Conservation (phyloP, 2,113 vertebrate genomes). For the Microtus pennsylvanicus region DNA sequence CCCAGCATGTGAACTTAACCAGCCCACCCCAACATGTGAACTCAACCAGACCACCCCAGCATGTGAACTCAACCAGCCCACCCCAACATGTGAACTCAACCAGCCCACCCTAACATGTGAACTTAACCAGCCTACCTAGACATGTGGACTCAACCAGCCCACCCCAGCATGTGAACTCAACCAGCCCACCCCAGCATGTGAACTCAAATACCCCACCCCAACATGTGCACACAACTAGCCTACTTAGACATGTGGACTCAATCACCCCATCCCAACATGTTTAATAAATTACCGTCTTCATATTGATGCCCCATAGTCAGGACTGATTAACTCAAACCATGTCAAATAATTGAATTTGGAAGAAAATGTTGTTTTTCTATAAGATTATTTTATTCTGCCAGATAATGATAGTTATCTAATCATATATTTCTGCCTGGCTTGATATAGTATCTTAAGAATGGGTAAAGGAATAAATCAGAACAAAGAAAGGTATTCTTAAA, state of each 20-base stretch:
- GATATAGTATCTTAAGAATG: not conserved
- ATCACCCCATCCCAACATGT: not conserved
- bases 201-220: not conserved
- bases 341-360: not conserved
- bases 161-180: not conserved
- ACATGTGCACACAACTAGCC: not conserved
- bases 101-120: no score
- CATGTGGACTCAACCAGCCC: not conserved
- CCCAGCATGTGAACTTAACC: no score
- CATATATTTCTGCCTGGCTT: not conserved
- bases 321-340: not conserved
- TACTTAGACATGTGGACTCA: not conserved
- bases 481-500: not conserved
- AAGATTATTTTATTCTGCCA: not conserved
- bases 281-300: not conserved
- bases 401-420: not conserved
- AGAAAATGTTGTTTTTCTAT: not conserved
- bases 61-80: no score
- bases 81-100: no score
- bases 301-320: not conserved
- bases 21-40: no score
- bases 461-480: not conserved
- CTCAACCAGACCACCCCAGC: no score
- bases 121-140: no score
- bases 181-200: no score